Base-by-base conservation (phyloP, 2,113 vertebrate genomes). In the Mirounga angustirostris region DNA sequence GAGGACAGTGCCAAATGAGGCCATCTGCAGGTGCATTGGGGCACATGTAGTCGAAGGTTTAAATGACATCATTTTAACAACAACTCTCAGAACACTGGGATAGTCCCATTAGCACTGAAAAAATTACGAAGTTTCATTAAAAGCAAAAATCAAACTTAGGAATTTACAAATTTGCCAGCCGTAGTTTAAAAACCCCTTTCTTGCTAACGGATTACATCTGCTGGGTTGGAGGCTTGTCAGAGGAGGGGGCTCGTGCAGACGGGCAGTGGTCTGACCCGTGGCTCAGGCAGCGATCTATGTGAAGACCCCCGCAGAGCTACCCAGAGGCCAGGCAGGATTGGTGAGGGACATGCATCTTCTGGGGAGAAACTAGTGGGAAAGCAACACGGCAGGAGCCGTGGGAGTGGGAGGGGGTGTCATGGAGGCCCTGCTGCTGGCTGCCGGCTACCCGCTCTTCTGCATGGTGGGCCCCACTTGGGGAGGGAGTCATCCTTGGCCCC, bases 101-200 rank as follows among this genome's bases (percentile, higher is more conserved):
- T 16, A 22, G 4, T 73, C 69, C 86, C 63, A 59, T 78, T 52
- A 82, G 36, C 71, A 46, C 46, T 30, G 59, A 43, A 43, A 65
- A 24, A 76, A 63, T 15, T 22, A 28, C 87, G 24, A 43, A 58
- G 10, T 67, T 56, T 95, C 76, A 81, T 83, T 76, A 91, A 94
- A 90, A 91, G 50, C 76, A 95, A 96, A 91, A 93, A 82, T 43
- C 61, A 93, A 76, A 52, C 40, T 78, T 73, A 26, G 73, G 71
- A 82, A 84, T 43, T 54, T 9, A 81, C 52, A 82, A 69, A 94
- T 74, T 59, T 78, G 43, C 30, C 58, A 50, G 65, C 14, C 30
- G 16, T 16, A 2, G n/a, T 67, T 82, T n/a, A 3, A 50, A 85
- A 74, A 65, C 5, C n/a, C 8, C 5, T 83, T n/a, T 67, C 46